These are phyloP conservation scores for Drosophila flavopinicola DNA, from an alignment of 2,888 invertebrate genomes.

Conservation along the genomic window DNA sequence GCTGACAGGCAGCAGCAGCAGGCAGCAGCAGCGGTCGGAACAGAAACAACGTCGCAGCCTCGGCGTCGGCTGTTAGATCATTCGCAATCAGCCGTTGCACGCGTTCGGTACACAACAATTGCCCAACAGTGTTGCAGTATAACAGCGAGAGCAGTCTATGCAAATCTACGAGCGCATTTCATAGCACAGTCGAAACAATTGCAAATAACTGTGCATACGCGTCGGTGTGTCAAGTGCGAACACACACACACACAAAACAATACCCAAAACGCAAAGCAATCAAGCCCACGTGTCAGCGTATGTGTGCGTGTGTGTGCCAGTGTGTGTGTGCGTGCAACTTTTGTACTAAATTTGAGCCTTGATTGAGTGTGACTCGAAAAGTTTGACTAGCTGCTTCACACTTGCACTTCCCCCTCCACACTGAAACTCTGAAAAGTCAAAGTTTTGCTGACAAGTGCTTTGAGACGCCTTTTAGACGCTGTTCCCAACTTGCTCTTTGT, in stretches of 20 bases:
- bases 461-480: constrained; percentile 56
- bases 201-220: constrained; percentile 27
- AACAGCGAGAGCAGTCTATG: constrained; percentile 22
- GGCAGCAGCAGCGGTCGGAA: constrained; percentile 16
- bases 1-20: constrained; percentile 19
- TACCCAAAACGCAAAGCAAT: constrained; percentile 29
- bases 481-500: constrained; percentile 58
- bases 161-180: constrained; percentile 44
- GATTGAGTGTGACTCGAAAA: constrained; percentile 77
- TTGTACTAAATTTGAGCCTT: constrained; percentile 81
- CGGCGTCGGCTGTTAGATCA: constrained; percentile 77
- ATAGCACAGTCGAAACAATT: constrained; percentile 36
- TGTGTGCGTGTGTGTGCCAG: constrained; percentile 13
- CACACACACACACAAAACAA: constrained; percentile 22
- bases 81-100: constrained; percentile 79
- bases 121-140: constrained; percentile 24
- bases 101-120: constrained; percentile 68
- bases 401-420: constrained; percentile 16
- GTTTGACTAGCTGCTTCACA: constrained; percentile 45
- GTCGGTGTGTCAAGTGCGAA: constrained; percentile 19
- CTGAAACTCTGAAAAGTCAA: neutral
- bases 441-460: constrained; percentile 35
- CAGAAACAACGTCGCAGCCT: constrained; percentile 67
- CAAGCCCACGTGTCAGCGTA: constrained; percentile 32
- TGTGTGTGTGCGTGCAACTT: constrained; percentile 23